Evolutionary conservation across 2,113 vertebrate genomes (phyloP), one percentile per base, ranked within the genome.

Genomic region (Embiotoca jacksoni): DNA sequence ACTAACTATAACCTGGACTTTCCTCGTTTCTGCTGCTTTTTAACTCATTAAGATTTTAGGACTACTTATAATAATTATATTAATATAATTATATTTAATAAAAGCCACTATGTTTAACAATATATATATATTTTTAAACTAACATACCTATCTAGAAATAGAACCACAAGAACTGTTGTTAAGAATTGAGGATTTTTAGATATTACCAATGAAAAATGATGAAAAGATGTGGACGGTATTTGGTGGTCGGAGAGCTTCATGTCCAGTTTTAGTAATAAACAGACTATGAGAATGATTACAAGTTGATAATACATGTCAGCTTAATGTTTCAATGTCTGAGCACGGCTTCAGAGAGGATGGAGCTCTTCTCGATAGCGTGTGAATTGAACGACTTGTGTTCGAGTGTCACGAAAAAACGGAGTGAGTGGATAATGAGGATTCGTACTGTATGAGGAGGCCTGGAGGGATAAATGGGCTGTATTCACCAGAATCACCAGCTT

Each of bases 351-450:
- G 49, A 52, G 54, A 23, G 58, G 35, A 37, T n/a, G 64, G 30
- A 32, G 57, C 50, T 78, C 15, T 35, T 37, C 53, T 11, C 62
- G 33, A 15, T 5, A 33, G 72, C 14, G 58, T 30, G 14, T 49
- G 55, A 50, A 57, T 39, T 3, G 41, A 64, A 41, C 3, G 57
- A n/a, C 33, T 41, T 9, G 23, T 71, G 69, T 81, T 46, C 55
- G 36, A 59, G 59, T 47, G 82, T 63, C 66, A 58, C 60, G 77
- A 1, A 23, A 81, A 49, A 31, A 50, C 52, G 59, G 60, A 56
- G 58, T 69, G 37, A 71, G 64, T 62, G 16, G 44, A 60, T 80
- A 72, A 74, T 85, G 71, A 83, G 47, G 67, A 47, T 56, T 69
- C 52, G 31, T 23, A 23, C 23, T 23, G 23, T 75, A 3, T 30